A percentile compares a stretch with the other conserved stretches of the same genome.
These are phyloP conservation scores for Hyles euphorbiae DNA, from an alignment of 1,140 invertebrate species.

Conservation along the genomic window DNA sequence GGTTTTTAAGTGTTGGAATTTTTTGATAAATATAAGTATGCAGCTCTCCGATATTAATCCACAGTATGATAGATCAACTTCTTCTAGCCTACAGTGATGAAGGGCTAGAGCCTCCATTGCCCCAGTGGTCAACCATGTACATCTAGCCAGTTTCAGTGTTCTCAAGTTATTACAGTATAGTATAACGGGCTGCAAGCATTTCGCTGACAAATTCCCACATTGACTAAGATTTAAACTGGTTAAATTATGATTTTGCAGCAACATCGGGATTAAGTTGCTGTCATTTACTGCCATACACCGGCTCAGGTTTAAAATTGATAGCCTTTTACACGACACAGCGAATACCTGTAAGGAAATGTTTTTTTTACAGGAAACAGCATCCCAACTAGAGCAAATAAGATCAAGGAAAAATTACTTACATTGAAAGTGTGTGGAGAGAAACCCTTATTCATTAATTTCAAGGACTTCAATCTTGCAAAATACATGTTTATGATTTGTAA, in stretches of 20 bases:
- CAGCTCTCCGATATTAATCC: slow-evolving; percentile 73
- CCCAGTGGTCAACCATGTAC: slow-evolving; percentile 76
- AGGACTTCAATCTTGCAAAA: slow-evolving; percentile 57
- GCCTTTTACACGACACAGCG: slow-evolving; percentile 56
- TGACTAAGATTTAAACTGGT: slow-evolving; percentile 74
- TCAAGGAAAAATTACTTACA: slow-evolving; percentile 36
- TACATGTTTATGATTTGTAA: slow-evolving; percentile 66
- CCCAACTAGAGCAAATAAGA: neutral
- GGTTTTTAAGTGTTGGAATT: slow-evolving; percentile 70
- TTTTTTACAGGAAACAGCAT: neutral
- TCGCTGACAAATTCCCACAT: slow-evolving; percentile 74
- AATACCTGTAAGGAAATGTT: slow-evolving; percentile 64
- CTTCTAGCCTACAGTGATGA: slow-evolving; percentile 73
- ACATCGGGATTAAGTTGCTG: slow-evolving; percentile 68
- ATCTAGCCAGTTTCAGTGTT: slow-evolving; percentile 72
- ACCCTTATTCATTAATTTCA: slow-evolving; percentile 63
- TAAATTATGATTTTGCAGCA: slow-evolving; percentile 68
- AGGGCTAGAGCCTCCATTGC: slow-evolving; percentile 76
- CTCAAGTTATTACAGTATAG: slow-evolving; percentile 74
- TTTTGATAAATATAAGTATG: slow-evolving; percentile 76
- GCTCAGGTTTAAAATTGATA: slow-evolving; percentile 73
- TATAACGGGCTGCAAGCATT: slow-evolving; percentile 76
- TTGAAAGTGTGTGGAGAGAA: slow-evolving; percentile 61
- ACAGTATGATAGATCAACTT: slow-evolving; percentile 76
- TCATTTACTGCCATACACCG: slow-evolving; percentile 69